A percentile compares a stretch with the other conserved stretches of the same genome.
phyloP scores from a whole-genome alignment of 2,113 vertebrate genomes.

The Baryphthengus martii region DNA sequence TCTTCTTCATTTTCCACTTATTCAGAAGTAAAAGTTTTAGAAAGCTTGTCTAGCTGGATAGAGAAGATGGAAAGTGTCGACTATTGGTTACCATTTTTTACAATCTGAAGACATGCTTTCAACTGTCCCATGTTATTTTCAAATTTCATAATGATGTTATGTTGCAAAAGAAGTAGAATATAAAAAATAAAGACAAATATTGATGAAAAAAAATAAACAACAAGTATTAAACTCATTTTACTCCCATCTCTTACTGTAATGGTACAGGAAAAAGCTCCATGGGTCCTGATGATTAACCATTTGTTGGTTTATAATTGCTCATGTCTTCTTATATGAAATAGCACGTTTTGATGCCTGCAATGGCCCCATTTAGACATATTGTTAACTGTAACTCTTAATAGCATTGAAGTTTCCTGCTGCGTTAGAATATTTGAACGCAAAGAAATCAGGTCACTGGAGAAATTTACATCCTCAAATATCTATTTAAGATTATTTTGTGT shows the following conservation, averaged over 20 bases:
- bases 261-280: background rate
- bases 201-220: background rate
- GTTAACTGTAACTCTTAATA: background rate
- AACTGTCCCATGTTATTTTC: background rate
- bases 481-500: conserved; percentile 2
- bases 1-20: background rate
- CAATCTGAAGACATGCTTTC: background rate
- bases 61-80: background rate
- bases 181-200: background rate
- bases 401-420: background rate
- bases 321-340: background rate
- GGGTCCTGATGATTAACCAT: background rate
- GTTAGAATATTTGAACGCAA: background rate
- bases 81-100: background rate
- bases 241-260: background rate
- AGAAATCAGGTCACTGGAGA: background rate
- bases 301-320: background rate
- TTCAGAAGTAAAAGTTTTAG: background rate
- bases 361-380: background rate
- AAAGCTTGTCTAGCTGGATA: background rate
- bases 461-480: background rate
- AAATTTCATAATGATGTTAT: background rate
- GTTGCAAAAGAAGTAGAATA: background rate
- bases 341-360: background rate
- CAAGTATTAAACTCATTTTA: background rate